These are phyloP conservation scores for Andrena minutula DNA, from an alignment of 2,888 invertebrate species.

Conservation along the genomic window DNA sequence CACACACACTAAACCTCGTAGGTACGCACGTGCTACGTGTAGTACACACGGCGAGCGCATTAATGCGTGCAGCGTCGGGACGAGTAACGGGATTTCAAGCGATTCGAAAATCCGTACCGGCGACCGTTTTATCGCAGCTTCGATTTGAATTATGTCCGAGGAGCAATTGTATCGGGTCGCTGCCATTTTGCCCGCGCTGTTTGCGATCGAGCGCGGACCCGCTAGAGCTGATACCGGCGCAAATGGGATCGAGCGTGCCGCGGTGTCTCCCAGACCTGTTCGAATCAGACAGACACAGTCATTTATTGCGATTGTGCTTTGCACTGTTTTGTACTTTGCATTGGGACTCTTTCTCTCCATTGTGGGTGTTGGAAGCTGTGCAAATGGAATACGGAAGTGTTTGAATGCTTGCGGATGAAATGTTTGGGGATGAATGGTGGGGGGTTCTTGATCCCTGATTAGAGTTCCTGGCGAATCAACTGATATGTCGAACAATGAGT, in stretches of 20 bases:
- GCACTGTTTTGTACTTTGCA: not conserved
- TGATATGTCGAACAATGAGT: too few species aligned
- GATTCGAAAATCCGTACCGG: constrained; percentile 48
- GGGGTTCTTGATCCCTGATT: too few species aligned
- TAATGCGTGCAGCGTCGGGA: constrained; percentile 34
- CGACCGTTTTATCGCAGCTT: constrained; percentile 41
- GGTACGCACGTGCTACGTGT: not conserved
- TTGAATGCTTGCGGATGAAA: too few species aligned
- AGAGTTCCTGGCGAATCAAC: too few species aligned
- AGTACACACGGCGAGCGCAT: constrained; percentile 16
- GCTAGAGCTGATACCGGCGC: constrained; percentile 10
- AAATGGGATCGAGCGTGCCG: constrained; percentile 29
- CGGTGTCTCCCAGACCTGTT: constrained; percentile 14
- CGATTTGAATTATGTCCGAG: constrained; percentile 49
- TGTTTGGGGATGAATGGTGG: too few species aligned
- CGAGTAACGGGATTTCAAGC: constrained; percentile 54
- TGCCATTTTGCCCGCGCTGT: constrained; percentile 29
- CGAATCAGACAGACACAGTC: constrained; percentile 7
- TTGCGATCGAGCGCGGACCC: constrained; percentile 16
- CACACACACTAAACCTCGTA: not conserved
- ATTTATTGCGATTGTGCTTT: not conserved
- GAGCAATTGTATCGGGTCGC: constrained; percentile 41
- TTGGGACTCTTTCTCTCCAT: too few species aligned
- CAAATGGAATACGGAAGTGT: too few species aligned
- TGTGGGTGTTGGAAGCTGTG: too few species aligned